phyloP scores from a whole-genome alignment of 2,113 vertebrate species.

The Hiodon tergisus region DNA sequence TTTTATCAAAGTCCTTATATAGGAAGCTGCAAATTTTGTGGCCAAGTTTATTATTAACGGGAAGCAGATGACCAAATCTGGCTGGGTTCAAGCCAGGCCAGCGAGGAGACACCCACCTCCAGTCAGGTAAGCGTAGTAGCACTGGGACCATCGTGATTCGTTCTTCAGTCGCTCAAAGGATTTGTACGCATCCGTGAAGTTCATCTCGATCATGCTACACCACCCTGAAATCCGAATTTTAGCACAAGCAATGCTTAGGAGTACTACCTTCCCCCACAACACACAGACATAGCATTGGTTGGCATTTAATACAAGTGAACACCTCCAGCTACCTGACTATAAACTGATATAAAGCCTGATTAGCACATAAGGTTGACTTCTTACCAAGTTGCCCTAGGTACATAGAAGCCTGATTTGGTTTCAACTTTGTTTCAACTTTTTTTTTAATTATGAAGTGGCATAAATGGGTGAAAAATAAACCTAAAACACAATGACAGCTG shows the following conservation, averaged over 20 bases:
- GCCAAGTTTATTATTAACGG: neutral
- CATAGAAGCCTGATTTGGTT: neutral
- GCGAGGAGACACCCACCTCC: conserved; percentile 61
- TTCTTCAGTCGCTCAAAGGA: conserved; percentile 92
- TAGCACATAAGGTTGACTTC: no score
- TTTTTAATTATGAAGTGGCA: neutral
- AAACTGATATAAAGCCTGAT: neutral
- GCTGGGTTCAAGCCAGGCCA: no score
- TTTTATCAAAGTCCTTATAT: no score
- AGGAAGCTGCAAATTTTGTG: no score
- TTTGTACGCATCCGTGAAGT: conserved; percentile 84
- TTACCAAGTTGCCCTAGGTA: no score
- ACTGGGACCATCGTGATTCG: conserved; percentile 96
- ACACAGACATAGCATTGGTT: neutral
- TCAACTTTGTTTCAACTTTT: neutral
- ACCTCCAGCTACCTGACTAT: neutral
- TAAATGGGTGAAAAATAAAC: neutral
- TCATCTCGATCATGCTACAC: conserved; percentile 99
- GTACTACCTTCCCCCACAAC: neutral
- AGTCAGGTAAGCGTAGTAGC: conserved; percentile 95
- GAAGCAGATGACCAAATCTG: no score
- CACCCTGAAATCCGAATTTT: conserved; percentile 67
- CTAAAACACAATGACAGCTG: neutral
- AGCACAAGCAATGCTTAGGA: neutral
- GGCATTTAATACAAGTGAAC: neutral